Base-by-base conservation (phyloP, 1,140 invertebrate species). In the Steinernema feltiae region DNA sequence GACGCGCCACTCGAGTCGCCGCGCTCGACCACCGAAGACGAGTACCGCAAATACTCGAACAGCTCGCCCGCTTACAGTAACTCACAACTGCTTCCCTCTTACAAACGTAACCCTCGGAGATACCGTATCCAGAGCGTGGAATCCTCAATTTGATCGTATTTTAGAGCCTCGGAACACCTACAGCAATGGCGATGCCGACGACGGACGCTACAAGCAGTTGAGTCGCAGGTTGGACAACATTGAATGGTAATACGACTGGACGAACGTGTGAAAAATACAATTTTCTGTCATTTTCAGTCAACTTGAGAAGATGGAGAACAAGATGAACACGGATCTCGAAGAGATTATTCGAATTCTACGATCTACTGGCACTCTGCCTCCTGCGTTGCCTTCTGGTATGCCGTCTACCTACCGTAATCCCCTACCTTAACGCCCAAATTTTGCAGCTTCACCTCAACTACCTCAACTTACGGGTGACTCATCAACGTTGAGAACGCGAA, bases 251-350 rank as follows among this genome's bases (percentile, higher is more conserved):
- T 71, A 21, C 35, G 73, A 48, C 46, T 27, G 71, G 73, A 18
- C 46, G 31, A n/a, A n/a, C n/a, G n/a, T 32, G 41, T 73, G 30
- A 24, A 12, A n/a, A 17, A 69, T 12, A 30, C 48, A 27, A 41
- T 30, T 21, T n/a, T 69, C 31, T 21, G 35, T 41, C n/a, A n/a
- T n/a, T 80, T 84, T 79, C 70, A 84, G 83, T 15, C 82, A 85
- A 72, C 73, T 84, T 27, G 82, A 83, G 46, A 70, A 76, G 75
- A 84, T 84, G 82, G 79, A 84, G 32, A 84, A 84, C 79, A 84
- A 84, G 63, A 81, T 84, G 76, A 84, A 84, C 73, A 77, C 71
- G 15, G 81, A 85, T 69, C 74, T 84, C 18, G 83, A 84, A 41
- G 75, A 79, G 48, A 81, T 84, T 2, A 71, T 84, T 24, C 79